Percentiles rank a stretch among this genome's conserved stretches.
phyloP scores from a whole-genome alignment of 2,888 invertebrate genomes.

The Dolichopus griseipennis region DNA sequence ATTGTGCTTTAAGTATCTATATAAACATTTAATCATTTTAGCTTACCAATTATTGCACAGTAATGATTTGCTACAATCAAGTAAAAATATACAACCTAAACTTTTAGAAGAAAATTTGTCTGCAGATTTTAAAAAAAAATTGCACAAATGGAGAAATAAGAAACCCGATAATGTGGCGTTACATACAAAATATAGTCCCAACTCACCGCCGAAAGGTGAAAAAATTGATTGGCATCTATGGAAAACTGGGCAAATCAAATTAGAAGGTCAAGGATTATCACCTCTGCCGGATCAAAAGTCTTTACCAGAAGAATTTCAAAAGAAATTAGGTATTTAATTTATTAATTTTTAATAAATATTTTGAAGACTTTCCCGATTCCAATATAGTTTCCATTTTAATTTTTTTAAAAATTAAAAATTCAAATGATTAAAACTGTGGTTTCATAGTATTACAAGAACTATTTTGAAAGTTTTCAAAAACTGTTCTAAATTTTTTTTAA shows the following conservation, averaged over 20 bases:
- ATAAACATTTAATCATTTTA: slow-evolving; percentile 17
- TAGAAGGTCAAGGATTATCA: slow-evolving; percentile 40
- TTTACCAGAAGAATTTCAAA: slow-evolving; percentile 72
- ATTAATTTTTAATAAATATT: no score
- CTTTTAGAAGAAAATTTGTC: slow-evolving; percentile 59
- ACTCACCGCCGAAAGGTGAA: slow-evolving; percentile 32
- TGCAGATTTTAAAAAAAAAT: slow-evolving; percentile 71
- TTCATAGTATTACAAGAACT: no score
- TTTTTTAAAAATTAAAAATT: no score
- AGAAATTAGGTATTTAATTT: slow-evolving; percentile 57
- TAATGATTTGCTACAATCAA: slow-evolving; percentile 32
- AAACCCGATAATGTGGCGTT: slow-evolving; percentile 29
- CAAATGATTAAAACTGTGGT: no score
- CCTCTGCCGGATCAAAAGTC: slow-evolving; percentile 55
- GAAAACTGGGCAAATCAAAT: slow-evolving; percentile 46
- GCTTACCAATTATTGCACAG: slow-evolving; percentile 27
- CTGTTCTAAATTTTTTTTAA: no score
- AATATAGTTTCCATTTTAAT: no score
- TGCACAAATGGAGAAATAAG: slow-evolving; percentile 75
- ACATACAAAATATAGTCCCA: slow-evolving; percentile 18
- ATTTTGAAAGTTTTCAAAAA: no score
- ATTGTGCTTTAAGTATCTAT: neutral
- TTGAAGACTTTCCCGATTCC: no score
- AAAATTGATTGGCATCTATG: slow-evolving; percentile 56
- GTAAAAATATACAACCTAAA: slow-evolving; percentile 33